These are phyloP conservation scores for Triplophysa dalaica DNA, from an alignment of 2,113 vertebrate species.

Conservation along the genomic window DNA sequence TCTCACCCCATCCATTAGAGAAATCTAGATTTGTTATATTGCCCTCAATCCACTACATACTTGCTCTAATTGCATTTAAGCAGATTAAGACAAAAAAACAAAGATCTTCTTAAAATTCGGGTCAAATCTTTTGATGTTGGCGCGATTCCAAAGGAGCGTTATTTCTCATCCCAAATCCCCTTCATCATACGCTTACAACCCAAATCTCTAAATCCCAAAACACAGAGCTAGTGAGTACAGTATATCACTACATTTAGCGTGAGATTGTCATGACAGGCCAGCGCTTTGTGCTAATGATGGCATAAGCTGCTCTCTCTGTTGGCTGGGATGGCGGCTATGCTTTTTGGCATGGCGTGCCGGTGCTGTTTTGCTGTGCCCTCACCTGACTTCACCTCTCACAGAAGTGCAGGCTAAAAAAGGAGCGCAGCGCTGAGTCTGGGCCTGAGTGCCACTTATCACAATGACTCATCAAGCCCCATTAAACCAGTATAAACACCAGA, in stretches of 20 bases:
- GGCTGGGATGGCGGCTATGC: constrained; percentile 3
- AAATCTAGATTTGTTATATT: no score
- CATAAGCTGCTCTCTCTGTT: constrained; percentile 29
- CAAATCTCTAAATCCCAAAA: constrained; percentile 21
- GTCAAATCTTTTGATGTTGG: constrained; percentile 11
- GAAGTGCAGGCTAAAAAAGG: not conserved
- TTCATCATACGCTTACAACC: constrained; percentile 7
- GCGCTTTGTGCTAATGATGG: constrained; percentile 23
- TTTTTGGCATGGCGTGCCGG: constrained; percentile 14
- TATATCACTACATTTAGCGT: constrained; percentile 45
- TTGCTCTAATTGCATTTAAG: constrained; percentile 14
- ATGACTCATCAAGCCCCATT: not conserved
- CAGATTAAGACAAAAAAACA: not conserved
- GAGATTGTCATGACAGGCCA: constrained; percentile 20
- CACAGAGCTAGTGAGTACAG: constrained; percentile 1
- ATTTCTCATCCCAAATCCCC: constrained; percentile 3
- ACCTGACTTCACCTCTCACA: constrained; percentile 47
- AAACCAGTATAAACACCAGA: constrained; percentile 14
- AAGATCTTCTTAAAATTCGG: constrained; percentile 7
- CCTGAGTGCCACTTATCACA: constrained; percentile 6
- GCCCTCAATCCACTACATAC: not conserved
- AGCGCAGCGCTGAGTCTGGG: not conserved
- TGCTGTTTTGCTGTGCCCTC: constrained; percentile 25
- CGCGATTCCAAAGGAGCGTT: constrained; percentile 11
- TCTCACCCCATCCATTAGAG: not conserved